Evolutionary conservation across 2,113 vertebrate genomes (phyloP).

Genomic region (Varanus komodoensis): DNA sequence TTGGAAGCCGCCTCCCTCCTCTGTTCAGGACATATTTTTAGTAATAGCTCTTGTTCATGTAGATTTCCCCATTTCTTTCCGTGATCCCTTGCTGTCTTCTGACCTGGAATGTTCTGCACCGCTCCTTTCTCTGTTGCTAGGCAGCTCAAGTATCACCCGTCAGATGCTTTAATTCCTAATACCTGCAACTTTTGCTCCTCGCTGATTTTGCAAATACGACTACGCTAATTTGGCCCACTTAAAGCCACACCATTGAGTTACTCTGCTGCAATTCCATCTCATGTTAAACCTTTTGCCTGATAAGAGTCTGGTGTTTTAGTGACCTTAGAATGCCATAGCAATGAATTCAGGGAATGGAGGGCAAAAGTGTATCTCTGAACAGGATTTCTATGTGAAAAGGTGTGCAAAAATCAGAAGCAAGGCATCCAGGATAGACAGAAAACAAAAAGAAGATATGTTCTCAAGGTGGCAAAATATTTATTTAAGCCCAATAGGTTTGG

Average conservation of each 20-base stretch:
- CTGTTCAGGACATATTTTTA: background rate
- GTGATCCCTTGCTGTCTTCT: constrained; percentile 17
- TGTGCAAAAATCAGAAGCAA: constrained; percentile 49
- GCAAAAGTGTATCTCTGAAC: constrained; percentile 46
- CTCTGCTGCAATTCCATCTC: constrained; percentile 25
- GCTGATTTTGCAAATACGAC: constrained; percentile 41
- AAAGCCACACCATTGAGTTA: constrained; percentile 38
- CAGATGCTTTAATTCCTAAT: constrained; percentile 52
- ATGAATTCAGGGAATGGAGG: constrained; percentile 19
- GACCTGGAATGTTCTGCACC: constrained; percentile 34
- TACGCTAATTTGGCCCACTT: constrained; percentile 48
- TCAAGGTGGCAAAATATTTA: no score
- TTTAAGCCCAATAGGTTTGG: no score
- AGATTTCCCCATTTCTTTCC: background rate
- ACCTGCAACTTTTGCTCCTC: constrained; percentile 60
- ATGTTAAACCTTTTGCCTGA: constrained; percentile 48
- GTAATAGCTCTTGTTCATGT: background rate
- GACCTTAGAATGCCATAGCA: constrained; percentile 33
- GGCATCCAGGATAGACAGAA: no score
- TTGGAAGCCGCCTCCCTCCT: fast-evolving
- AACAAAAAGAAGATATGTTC: no score
- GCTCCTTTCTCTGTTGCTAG: constrained; percentile 70
- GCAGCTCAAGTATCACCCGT: constrained; percentile 64
- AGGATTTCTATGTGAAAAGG: constrained; percentile 61
- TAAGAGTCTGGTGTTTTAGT: fast-evolving